These are phyloP conservation scores for Cataglyphis cursor DNA, from an alignment of 2,888 invertebrate genomes.

Conservation along the genomic window DNA sequence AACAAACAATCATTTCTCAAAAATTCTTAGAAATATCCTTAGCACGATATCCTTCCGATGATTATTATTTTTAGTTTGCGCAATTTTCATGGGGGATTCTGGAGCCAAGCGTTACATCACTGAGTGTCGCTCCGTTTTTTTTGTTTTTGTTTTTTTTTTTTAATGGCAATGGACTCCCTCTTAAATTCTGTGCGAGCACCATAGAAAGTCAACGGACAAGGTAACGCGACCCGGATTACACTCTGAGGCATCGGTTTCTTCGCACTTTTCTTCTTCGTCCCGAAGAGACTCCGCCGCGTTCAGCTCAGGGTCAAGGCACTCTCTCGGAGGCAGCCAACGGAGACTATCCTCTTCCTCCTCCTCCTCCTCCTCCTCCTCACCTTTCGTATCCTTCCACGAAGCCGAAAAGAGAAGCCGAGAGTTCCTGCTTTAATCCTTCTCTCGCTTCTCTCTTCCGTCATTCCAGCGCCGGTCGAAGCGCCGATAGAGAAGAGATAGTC, in stretches of 20 bases:
- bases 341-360: constrained; percentile 25
- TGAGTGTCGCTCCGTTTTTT: constrained; percentile 42
- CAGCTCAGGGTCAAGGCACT: constrained; percentile 80
- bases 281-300: constrained; percentile 52
- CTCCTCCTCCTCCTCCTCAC: background rate
- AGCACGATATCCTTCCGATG: constrained; percentile 1
- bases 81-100: constrained; percentile 16
- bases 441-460: constrained; percentile 51
- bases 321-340: constrained; percentile 48
- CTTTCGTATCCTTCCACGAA: constrained; percentile 40
- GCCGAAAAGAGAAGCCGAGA: constrained; percentile 59
- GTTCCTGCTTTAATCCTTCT: constrained; percentile 46
- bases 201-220: constrained; percentile 82
- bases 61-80: constrained; percentile 22
- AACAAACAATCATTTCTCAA: background rate
- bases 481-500: constrained; percentile 32
- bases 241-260: constrained; percentile 72
- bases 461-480: constrained; percentile 33
- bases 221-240: constrained; percentile 81
- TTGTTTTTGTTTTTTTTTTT: constrained; percentile 2
- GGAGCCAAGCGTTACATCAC: constrained; percentile 63
- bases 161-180: constrained; percentile 68
- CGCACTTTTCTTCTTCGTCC: constrained; percentile 71
- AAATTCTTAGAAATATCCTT: background rate
- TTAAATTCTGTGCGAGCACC: constrained; percentile 70